These are phyloP conservation scores for Apis dorsata DNA, from an alignment of 1,140 invertebrate genomes.

Conservation along the genomic window DNA sequence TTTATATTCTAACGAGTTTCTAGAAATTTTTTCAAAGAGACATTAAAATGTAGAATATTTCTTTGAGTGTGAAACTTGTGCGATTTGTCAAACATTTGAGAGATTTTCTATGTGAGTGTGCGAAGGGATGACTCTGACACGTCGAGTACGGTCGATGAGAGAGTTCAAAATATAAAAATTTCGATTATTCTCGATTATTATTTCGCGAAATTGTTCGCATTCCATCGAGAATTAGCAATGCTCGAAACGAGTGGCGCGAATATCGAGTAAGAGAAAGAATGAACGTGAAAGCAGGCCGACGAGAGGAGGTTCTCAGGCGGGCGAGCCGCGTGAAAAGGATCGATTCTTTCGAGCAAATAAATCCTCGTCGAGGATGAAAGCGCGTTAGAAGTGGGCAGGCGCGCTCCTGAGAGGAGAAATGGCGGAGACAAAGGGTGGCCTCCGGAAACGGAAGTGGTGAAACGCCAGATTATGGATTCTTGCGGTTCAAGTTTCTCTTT, in stretches of 20 bases:
- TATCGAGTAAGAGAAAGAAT: constrained; percentile 29
- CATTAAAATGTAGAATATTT: too few relatives aligned
- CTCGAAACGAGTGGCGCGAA: constrained; percentile 2
- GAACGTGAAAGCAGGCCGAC: constrained; percentile 38
- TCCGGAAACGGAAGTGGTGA: constrained; percentile 13
- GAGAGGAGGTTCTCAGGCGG: constrained; percentile 25
- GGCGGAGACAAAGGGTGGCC: constrained; percentile 35
- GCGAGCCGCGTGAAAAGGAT: constrained; percentile 52
- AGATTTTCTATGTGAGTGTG: too few relatives aligned
- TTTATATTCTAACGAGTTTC: too few relatives aligned
- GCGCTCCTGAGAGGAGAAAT: neutral
- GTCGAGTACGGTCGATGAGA: too few relatives aligned
- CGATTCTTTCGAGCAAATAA: constrained; percentile 58
- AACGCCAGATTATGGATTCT: neutral
- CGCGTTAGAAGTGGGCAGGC: constrained; percentile 10
- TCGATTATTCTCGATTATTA: too few relatives aligned
- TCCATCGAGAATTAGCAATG: neutral
- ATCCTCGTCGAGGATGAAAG: constrained; percentile 58
- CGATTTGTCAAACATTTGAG: too few relatives aligned
- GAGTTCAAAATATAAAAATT: too few relatives aligned
- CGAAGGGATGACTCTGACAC: too few relatives aligned
- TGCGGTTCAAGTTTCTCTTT: neutral
- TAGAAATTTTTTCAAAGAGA: too few relatives aligned
- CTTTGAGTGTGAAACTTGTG: too few relatives aligned
- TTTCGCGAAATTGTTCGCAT: too few relatives aligned